Evolutionary conservation across 2,888 invertebrate genomes (phyloP), one percentile per base, ranked within the genome.

Genomic region (Drosophila hamatofila): DNA sequence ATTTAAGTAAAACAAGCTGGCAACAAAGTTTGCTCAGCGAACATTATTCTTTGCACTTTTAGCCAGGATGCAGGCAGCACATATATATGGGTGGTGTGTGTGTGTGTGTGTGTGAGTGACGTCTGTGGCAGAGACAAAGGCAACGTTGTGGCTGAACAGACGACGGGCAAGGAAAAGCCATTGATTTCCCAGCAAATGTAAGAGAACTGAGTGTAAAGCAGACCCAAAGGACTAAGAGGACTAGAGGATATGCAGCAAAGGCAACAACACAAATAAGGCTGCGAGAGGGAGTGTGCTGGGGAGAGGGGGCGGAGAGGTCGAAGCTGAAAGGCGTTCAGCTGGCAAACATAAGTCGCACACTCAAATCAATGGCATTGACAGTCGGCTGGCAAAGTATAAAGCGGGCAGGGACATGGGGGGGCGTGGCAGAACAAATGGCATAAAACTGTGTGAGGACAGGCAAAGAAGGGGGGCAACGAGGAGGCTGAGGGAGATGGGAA

Each of bases 311-410:
- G 30, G 30, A 30, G 11, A 11, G 35, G 51, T 25, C 35, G 54
- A 67, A 65, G 64, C 66, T 54, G 65, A 85, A 88, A 83, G 83
- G 89, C 83, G 88, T 75, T 83, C 83, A 83, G 86, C 83, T 88
- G 86, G 89, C 87, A 89, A 83, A 82, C 86, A 83, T 88, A 83
- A 83, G 86, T 88, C 80, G 80, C 81, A 86, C 80, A 83, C 87
- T 83, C 89, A 78, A 89, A 84, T 84, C 84, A 87, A 84, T 84
- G 79, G 74, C 84, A 83, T 78, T 83, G 89, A 88, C 89, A 83
- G 80, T 56, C 65, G 64, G 64, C 79, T 64, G 68, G 68, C 65
- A 69, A 52, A 75, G 67, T 71, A 54, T 56, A 41, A 46, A 39
- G 33, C 35, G 25, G 5, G 6, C 3, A 0, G 16, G 4, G 37